Evolutionary conservation across 2,888 invertebrate species (phyloP).

Genomic region (Diaphora mendica): DNA sequence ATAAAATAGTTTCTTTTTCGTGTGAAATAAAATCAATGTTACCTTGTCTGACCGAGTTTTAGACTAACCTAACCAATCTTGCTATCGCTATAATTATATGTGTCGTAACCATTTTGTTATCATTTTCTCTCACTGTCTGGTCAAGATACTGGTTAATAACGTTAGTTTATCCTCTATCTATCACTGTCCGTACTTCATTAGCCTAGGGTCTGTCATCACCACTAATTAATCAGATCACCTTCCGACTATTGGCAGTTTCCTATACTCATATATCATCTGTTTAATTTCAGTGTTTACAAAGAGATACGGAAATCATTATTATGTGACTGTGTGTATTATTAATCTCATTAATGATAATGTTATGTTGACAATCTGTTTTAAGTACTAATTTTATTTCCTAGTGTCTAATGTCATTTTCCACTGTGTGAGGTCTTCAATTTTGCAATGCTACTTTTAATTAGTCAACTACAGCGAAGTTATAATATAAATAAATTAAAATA

Average conservation of each 20-base stretch:
- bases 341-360: conserved; percentile 41
- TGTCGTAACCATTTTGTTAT: not conserved
- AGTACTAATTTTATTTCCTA: conserved; percentile 31
- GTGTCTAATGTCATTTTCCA: not conserved
- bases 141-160: not conserved
- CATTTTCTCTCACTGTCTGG: not conserved
- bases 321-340: conserved; percentile 48
- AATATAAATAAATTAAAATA: too few relatives aligned
- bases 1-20: not conserved
- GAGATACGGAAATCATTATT: conserved; percentile 71
- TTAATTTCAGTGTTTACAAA: conserved; percentile 68
- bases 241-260: conserved; percentile 64
- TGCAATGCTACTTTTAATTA: not conserved
- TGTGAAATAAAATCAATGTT: not conserved
- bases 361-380: conserved; percentile 46
- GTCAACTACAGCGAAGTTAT: too few relatives aligned
- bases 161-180: conserved; percentile 46
- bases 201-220: conserved; percentile 33
- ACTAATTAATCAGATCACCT: conserved; percentile 60
- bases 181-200: conserved; percentile 51
- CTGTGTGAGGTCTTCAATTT: not conserved
- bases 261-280: conserved; percentile 62
- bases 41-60: not conserved
- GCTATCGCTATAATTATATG: not conserved
- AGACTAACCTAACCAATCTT: not conserved